These are phyloP conservation scores for Erebia epiphron DNA, from an alignment of 2,888 invertebrate species.

Conservation along the genomic window DNA sequence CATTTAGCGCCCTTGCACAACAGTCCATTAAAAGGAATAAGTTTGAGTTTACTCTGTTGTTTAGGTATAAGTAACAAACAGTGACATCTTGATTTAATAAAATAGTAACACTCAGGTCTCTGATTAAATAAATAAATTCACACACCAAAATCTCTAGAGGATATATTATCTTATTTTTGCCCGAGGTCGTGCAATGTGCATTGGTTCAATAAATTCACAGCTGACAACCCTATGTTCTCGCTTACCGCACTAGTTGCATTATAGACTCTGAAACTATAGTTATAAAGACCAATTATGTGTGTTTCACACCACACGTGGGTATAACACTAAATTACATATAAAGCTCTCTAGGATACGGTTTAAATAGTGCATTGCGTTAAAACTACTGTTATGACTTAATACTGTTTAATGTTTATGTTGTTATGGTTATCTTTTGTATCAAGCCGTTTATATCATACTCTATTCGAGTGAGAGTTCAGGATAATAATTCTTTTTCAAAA, in stretches of 20 bases:
- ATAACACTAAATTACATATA: conserved; percentile 35
- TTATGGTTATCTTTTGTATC: conserved; percentile 10
- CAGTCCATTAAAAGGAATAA: too few species aligned
- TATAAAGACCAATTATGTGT: conserved; percentile 19
- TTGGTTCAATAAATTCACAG: conserved; percentile 14
- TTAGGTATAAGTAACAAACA: too few species aligned
- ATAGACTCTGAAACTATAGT: neutral
- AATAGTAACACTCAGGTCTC: neutral
- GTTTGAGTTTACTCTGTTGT: too few species aligned
- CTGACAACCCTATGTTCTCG: conserved; percentile 12
- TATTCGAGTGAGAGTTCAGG: conserved; percentile 3
- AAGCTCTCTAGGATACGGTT: conserved; percentile 33
- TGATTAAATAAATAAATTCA: conserved; percentile 13
- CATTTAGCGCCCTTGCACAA: too few species aligned
- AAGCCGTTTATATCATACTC: neutral
- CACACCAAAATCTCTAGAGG: conserved; percentile 1
- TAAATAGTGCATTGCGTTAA: conserved; percentile 33
- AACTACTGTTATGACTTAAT: conserved; percentile 32
- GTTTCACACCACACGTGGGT: conserved; percentile 7
- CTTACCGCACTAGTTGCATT: conserved; percentile 8
- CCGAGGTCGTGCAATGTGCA: conserved; percentile 15
- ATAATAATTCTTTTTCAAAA: neutral
- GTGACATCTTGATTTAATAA: neutral
- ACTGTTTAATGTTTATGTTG: conserved; percentile 18
- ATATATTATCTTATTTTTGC: conserved; percentile 6